Percentiles rank a stretch among this genome's conserved stretches.
phyloP scores from a whole-genome alignment of 2,113 vertebrate species.

The Carassius auratus region DNA sequence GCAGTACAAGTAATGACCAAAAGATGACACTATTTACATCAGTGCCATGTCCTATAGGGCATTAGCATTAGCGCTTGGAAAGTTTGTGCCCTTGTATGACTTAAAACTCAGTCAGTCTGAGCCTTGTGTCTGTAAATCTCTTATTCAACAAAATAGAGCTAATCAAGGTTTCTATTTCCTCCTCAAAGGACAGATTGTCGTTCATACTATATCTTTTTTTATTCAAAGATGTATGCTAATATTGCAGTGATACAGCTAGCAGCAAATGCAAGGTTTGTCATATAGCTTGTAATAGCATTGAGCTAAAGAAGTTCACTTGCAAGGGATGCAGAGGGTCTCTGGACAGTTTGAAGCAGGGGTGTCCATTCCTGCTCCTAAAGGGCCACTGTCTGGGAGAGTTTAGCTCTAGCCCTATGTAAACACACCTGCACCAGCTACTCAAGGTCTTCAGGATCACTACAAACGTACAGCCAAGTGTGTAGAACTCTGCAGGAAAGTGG shows the following conservation, averaged over 20 bases:
- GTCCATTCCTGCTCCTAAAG: neutral
- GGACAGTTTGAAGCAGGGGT: neutral
- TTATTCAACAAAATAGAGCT: conserved; percentile 52
- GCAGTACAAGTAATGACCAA: conserved; percentile 34
- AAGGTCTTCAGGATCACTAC: neutral
- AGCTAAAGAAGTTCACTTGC: conserved; percentile 19
- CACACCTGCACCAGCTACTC: neutral
- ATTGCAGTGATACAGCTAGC: conserved; percentile 67
- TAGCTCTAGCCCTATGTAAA: neutral
- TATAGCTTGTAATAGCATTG: conserved; percentile 48
- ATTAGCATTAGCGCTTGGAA: conserved; percentile 1
- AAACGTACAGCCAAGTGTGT: neutral
- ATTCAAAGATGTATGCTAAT: conserved; percentile 55
- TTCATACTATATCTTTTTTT: conserved; percentile 16
- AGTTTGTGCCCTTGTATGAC: conserved; percentile 27
- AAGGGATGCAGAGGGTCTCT: conserved; percentile 52
- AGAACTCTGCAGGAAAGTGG: neutral
- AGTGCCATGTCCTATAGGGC: neutral
- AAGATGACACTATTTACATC: conserved; percentile 33
- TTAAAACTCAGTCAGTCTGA: conserved; percentile 49
- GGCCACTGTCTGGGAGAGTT: neutral
- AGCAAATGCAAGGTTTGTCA: conserved; percentile 72
- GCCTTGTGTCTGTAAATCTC: conserved; percentile 36
- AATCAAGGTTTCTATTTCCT: conserved; percentile 59
- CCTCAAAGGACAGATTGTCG: conserved; percentile 73